phyloP scores from a whole-genome alignment of 2,113 vertebrate genomes.

The Chlamydotis undulata region DNA sequence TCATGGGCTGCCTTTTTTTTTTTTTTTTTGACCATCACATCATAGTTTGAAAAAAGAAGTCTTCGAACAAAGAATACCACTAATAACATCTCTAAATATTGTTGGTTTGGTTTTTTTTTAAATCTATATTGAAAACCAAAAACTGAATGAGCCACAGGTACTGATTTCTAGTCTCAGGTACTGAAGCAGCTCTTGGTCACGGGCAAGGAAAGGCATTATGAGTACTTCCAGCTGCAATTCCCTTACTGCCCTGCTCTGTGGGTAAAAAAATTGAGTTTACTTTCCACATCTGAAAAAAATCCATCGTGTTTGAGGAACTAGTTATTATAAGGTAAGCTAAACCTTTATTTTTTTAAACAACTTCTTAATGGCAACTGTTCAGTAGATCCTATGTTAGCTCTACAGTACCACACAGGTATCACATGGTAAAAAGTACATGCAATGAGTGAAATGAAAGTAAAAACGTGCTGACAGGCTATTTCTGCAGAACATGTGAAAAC shows the following conservation, averaged over 20 bases:
- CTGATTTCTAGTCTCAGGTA: background rate
- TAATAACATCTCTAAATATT: too few species aligned
- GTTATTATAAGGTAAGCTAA: background rate
- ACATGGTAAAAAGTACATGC: background rate
- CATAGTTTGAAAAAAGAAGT: too few species aligned
- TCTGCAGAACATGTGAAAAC: background rate
- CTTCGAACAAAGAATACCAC: too few species aligned
- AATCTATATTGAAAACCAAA: background rate
- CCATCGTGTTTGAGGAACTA: background rate
- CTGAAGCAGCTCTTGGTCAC: background rate
- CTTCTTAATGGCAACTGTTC: background rate
- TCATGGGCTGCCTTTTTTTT: background rate
- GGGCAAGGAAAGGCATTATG: background rate
- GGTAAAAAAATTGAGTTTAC: background rate
- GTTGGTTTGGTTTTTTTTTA: too few species aligned
- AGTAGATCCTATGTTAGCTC: background rate
- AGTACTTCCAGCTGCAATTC: background rate
- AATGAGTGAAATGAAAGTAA: background rate
- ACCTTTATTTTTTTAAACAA: accelerated
- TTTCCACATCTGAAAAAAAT: background rate
- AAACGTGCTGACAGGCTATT: background rate
- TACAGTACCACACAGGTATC: background rate
- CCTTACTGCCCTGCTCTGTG: background rate
- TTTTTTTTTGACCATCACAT: too few species aligned
- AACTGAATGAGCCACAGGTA: background rate